These are phyloP conservation scores for Rhyacophila brunnea DNA, from an alignment of 1,140 invertebrate species.

Conservation along the genomic window DNA sequence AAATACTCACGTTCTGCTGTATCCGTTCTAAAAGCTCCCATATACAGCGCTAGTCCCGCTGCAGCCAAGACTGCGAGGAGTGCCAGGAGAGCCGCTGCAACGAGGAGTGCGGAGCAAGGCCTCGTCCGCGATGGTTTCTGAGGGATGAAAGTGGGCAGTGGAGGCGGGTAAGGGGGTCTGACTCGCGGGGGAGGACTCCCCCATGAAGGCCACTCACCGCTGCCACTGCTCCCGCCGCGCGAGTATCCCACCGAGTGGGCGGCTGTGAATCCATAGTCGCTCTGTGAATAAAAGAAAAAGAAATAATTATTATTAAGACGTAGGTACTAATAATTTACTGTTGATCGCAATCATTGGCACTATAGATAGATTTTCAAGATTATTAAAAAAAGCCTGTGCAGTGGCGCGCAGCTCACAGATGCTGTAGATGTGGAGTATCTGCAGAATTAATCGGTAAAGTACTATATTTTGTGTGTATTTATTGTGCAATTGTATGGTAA, in stretches of 20 bases:
- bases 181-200: constrained; percentile 28
- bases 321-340: too few species aligned
- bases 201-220: constrained; percentile 34
- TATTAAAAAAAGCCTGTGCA: too few species aligned
- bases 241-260: constrained; percentile 9
- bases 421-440: too few species aligned
- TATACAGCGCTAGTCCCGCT: constrained; percentile 73
- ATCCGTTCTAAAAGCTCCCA: constrained; percentile 62
- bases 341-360: too few species aligned
- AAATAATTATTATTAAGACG: too few species aligned
- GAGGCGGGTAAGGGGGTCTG: constrained; percentile 29
- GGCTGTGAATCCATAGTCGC: constrained; percentile 45
- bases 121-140: constrained; percentile 26
- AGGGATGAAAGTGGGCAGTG: too few species aligned
- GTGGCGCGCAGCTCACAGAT: too few species aligned
- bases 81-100: constrained; percentile 66
- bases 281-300: constrained; percentile 38
- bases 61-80: constrained; percentile 70
- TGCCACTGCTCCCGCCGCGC: constrained; percentile 22
- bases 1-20: constrained; percentile 50
- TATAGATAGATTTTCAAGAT: too few species aligned
- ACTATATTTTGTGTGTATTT: too few species aligned
- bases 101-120: constrained; percentile 63
- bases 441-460: too few species aligned
- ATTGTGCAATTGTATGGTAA: too few species aligned